Conservation (phyloP, 2,797 vertebrate genomes). For the Galagoides demidoff region DNA sequence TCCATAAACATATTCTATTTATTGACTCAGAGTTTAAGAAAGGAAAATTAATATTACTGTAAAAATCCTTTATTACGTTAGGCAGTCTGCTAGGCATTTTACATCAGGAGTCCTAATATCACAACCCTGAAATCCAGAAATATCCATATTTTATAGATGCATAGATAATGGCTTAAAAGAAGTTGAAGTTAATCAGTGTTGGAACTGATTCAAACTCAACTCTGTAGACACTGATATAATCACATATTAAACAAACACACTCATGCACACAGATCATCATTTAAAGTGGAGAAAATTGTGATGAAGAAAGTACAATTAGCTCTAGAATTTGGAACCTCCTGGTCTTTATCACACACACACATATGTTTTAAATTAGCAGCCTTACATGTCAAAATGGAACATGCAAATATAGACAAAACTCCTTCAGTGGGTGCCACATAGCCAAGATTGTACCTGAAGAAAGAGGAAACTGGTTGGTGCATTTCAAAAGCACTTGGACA, state of each 20-base stretch:
- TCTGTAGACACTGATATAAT: background rate
- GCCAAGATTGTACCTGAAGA: slow-evolving; percentile 9
- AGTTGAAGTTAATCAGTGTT: background rate
- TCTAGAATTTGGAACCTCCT: slow-evolving; percentile 40
- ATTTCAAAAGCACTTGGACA: slow-evolving; percentile 26
- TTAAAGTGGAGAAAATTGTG: background rate
- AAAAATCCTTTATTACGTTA: background rate
- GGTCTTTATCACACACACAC: background rate
- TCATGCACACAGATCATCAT: background rate
- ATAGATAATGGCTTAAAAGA: slow-evolving; percentile 16
- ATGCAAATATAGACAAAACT: slow-evolving; percentile 18
- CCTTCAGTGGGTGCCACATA: background rate
- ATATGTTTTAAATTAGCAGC: background rate
- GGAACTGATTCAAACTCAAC: background rate
- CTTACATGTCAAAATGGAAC: slow-evolving; percentile 26
- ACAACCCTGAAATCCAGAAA: background rate
- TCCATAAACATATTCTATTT: background rate
- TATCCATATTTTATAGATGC: background rate
- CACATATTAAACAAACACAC: background rate
- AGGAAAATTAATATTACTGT: background rate
- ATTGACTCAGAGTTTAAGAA: background rate
- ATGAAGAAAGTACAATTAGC: slow-evolving; percentile 20
- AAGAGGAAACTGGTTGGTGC: background rate
- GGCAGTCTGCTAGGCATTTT: background rate
- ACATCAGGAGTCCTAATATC: background rate